phyloP scores from a whole-genome alignment of 2,113 vertebrate genomes.

The Neotoma lepida region DNA sequence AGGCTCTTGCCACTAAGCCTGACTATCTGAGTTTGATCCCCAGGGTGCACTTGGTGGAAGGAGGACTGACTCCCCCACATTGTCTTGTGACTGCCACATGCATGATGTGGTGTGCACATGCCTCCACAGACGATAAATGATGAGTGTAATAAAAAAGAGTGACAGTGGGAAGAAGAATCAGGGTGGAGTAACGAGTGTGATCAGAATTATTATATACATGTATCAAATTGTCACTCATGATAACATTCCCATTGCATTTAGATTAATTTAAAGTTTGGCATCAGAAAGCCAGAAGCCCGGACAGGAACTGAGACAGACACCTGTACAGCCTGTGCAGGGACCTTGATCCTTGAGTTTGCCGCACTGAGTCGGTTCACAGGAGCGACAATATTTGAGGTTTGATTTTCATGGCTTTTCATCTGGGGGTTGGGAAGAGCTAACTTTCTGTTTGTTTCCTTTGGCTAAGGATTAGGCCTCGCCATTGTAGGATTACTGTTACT shows the following conservation, averaged over 20 bases:
- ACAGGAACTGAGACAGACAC: constrained; percentile 98
- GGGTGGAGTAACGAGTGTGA: not conserved
- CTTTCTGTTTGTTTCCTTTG: not conserved
- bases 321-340: constrained; percentile 98
- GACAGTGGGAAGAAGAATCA: not conserved
- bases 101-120: not conserved
- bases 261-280: constrained; percentile 96
- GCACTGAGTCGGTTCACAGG: constrained; percentile 98
- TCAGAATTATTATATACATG: not conserved
- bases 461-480: not conserved
- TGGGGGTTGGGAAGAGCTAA: constrained; percentile 22
- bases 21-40: not conserved
- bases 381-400: constrained; percentile 96
- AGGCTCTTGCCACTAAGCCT: not conserved
- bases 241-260: constrained; percentile 75
- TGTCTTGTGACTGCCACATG: not conserved
- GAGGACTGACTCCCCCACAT: not conserved
- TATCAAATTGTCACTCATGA: not conserved
- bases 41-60: not conserved
- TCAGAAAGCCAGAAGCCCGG: constrained; percentile 94
- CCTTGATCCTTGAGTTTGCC: constrained; percentile 98
- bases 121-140: not conserved
- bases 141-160: not conserved
- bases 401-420: constrained; percentile 71
- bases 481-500: not conserved